These are phyloP conservation scores for Epinephelus awoara DNA, from an alignment of 2,797 vertebrate genomes.

Conservation along the genomic window DNA sequence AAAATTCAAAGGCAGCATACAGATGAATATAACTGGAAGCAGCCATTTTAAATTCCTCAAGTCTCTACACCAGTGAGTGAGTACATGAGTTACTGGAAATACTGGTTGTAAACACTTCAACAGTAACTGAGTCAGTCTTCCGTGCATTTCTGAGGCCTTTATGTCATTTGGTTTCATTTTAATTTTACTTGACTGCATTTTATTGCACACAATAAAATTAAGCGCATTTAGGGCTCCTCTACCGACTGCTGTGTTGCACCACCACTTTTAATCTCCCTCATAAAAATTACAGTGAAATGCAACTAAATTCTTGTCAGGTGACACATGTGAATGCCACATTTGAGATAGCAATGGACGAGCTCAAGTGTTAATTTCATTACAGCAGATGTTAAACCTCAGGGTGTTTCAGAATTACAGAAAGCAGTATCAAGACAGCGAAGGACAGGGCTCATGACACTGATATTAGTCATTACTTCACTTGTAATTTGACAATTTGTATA, in stretches of 20 bases:
- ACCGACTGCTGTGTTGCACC: conserved; percentile 30
- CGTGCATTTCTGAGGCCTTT: conserved; percentile 49
- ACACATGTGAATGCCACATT: conserved; percentile 30
- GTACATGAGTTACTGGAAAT: conserved; percentile 46
- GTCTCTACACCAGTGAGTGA: conserved; percentile 14
- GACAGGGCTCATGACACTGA: neutral
- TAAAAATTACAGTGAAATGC: conserved; percentile 64
- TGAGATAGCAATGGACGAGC: neutral
- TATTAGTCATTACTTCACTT: conserved; percentile 23
- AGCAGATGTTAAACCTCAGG: neutral
- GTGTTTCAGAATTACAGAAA: neutral
- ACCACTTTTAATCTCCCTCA: conserved; percentile 41
- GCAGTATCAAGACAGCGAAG: neutral
- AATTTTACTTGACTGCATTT: conserved; percentile 61
- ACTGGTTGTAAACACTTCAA: conserved; percentile 43
- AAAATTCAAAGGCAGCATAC: conserved; percentile 4
- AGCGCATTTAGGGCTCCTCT: conserved; percentile 29
- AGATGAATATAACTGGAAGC: conserved; percentile 16
- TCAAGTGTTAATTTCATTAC: conserved; percentile 51
- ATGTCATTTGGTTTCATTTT: conserved; percentile 63
- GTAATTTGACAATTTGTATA: too few species aligned
- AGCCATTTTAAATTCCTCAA: conserved; percentile 11
- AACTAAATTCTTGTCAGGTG: conserved; percentile 52
- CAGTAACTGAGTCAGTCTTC: conserved; percentile 39
- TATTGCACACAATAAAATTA: conserved; percentile 67